phyloP scores from a whole-genome alignment of 2,113 vertebrate genomes.

The Baryphthengus martii region DNA sequence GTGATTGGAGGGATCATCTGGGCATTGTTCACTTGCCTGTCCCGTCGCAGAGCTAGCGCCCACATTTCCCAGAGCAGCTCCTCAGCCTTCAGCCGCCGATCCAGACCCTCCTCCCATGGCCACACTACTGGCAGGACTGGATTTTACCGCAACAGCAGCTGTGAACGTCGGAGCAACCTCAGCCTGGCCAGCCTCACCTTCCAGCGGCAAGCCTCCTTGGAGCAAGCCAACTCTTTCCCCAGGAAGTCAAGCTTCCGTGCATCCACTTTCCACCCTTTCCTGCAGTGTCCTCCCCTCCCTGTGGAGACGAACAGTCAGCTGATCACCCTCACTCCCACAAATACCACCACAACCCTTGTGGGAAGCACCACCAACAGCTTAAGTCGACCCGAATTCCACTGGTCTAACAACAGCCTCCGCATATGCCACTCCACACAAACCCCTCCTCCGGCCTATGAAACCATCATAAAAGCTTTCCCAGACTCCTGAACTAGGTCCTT shows the following conservation, averaged over 20 bases:
- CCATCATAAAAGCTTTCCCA: slow-evolving; percentile 93
- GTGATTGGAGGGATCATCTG: slow-evolving; percentile 88
- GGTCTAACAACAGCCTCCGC: slow-evolving; percentile 83
- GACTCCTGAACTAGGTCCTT: slow-evolving; percentile 75
- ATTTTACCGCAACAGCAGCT: slow-evolving; percentile 89
- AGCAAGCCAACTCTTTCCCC: slow-evolving; percentile 84
- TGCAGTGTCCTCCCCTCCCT: slow-evolving; percentile 87
- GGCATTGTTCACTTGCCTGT: slow-evolving; percentile 83
- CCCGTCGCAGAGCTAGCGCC: slow-evolving; percentile 86
- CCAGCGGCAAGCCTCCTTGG: slow-evolving; percentile 86
- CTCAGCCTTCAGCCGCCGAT: slow-evolving; percentile 59
- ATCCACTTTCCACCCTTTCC: slow-evolving; percentile 94
- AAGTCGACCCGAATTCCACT: slow-evolving; percentile 83
- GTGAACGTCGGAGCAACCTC: slow-evolving; percentile 92
- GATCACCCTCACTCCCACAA: slow-evolving; percentile 81
- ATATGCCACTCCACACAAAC: slow-evolving; percentile 80
- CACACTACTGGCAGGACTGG: slow-evolving; percentile 75
- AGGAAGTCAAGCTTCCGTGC: slow-evolving; percentile 91
- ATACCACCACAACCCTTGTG: slow-evolving; percentile 61
- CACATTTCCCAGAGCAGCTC: slow-evolving; percentile 85
- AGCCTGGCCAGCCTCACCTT: slow-evolving; percentile 92
- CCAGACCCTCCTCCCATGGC: slow-evolving; percentile 61
- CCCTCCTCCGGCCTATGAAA: slow-evolving; percentile 90
- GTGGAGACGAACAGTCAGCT: slow-evolving; percentile 87
- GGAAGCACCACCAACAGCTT: slow-evolving; percentile 63